Evolutionary conservation across 2,888 invertebrate genomes (phyloP).

Genomic region (Chromoteleia sp.): DNA sequence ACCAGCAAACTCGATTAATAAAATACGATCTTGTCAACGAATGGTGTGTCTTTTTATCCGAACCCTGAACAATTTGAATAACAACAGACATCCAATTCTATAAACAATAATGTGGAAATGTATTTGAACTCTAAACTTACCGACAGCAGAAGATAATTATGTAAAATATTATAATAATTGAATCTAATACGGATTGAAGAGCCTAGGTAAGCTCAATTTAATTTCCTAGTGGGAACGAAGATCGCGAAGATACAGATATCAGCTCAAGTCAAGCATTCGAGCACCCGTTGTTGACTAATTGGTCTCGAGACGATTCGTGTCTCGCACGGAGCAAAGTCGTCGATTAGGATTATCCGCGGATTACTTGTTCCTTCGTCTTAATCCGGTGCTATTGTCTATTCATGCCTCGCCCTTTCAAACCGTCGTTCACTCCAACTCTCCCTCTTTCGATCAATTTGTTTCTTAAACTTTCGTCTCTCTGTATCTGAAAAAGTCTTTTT

Average conservation of each 20-base stretch:
- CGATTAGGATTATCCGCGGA: constrained; percentile 80
- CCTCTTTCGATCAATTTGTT: background rate
- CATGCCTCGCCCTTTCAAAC: constrained; percentile 18
- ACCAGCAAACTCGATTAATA: no score
- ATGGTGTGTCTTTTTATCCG: no score
- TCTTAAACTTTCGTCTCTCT: no score
- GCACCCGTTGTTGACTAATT: constrained; percentile 66
- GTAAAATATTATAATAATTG: constrained; percentile 46
- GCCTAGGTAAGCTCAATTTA: constrained; percentile 47
- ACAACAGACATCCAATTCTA: no score
- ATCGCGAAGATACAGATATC: constrained; percentile 24
- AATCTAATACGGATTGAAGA: constrained; percentile 38
- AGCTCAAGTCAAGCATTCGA: constrained; percentile 37
- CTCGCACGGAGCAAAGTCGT: constrained; percentile 72
- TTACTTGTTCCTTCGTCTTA: constrained; percentile 66
- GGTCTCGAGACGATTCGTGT: constrained; percentile 73
- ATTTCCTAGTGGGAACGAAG: constrained; percentile 47
- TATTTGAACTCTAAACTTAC: background rate
- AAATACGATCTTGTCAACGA: no score
- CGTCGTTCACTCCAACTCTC: constrained; percentile 8
- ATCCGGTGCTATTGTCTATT: constrained; percentile 46
- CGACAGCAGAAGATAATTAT: constrained; percentile 19
- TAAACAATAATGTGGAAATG: no score
- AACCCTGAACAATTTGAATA: no score
- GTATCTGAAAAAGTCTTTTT: no score